phyloP scores from a whole-genome alignment of 2,888 invertebrate species.

The Drosophila engyochracea region DNA sequence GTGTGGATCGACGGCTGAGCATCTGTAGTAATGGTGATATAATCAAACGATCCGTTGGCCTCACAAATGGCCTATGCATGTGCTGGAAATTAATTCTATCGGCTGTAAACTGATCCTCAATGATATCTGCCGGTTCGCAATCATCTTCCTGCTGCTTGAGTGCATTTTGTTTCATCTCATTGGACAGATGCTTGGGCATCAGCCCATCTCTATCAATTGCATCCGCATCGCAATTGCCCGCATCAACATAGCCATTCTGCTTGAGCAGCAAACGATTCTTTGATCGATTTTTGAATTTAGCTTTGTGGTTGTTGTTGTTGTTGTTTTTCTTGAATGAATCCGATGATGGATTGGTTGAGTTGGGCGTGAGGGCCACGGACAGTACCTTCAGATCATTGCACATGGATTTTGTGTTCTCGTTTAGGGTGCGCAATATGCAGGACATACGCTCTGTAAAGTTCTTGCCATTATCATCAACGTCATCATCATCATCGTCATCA shows the following conservation, averaged over 20 bases:
- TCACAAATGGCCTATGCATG: not conserved
- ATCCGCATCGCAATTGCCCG: not conserved
- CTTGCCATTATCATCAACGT: not conserved
- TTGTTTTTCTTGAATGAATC: not conserved
- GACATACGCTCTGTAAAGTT: conserved; percentile 14
- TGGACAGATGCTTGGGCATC: not conserved
- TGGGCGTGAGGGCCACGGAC: not conserved
- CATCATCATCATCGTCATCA: not conserved
- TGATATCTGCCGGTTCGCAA: not conserved
- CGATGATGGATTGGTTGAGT: not conserved
- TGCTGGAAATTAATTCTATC: not conserved
- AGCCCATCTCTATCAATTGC: not conserved
- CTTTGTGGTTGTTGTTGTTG: not conserved
- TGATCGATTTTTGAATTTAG: not conserved
- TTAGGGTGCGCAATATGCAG: conserved; percentile 23
- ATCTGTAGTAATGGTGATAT: conserved; percentile 25
- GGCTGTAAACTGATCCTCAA: not conserved
- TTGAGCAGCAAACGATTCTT: conserved; percentile 1
- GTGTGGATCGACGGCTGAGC: not conserved
- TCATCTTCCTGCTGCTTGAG: not conserved
- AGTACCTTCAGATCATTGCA: conserved; percentile 18
- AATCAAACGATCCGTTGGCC: conserved; percentile 1
- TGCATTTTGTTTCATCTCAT: not conserved
- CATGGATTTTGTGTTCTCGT: conserved; percentile 13
- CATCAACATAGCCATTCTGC: not conserved